Evolutionary conservation across 2,113 vertebrate species (phyloP), one percentile per base, ranked within the genome.

Genomic region (Caranx melampygus): DNA sequence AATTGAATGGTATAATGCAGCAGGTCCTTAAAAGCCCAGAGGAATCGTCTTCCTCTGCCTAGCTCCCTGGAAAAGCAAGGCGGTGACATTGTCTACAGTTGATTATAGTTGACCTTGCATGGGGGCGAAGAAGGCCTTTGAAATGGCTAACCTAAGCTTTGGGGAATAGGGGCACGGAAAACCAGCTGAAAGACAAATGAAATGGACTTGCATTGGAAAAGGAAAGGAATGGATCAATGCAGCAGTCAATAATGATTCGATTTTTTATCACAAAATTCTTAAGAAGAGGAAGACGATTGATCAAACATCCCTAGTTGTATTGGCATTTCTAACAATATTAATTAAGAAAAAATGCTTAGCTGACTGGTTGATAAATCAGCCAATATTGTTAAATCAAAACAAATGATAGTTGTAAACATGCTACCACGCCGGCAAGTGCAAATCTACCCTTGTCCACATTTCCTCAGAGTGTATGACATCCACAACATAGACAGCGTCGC

Each of bases 271-370:
- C 91, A 94, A 91, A 95, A 94, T 91, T 92, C 91, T 91, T 85
- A 92, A 78, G 67, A 72, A 95, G 90, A 95, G 91, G 89, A 95
- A 92, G 94, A 92, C 86, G 65, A 94, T 93, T 94, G 92, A 95
- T 96, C 94, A 95, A 93, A 89, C 52, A 84, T 86, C 73, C 75
- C 91, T 52, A 73, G 89, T 80, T 87, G 71, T 90, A 94, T 91
- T 88, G 95, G 87, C 93, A 95, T 90, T 93, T 93, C 91, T 93
- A 93, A 92, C 93, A 93, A 95, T 94, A 94, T 94, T 95, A 95
- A 95, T 96, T 95, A 95, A 95, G 94, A 93, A 93, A 91, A 95
- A 95, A 79, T 89, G 89, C 90, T 94, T 91, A 92, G 78, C 88
- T 87, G 91, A 91, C 82, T 89, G 88, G 91, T 81, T 90, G 88